Conservation (phyloP, 2,888 invertebrate genomes). For the Rhingia rostrata region DNA sequence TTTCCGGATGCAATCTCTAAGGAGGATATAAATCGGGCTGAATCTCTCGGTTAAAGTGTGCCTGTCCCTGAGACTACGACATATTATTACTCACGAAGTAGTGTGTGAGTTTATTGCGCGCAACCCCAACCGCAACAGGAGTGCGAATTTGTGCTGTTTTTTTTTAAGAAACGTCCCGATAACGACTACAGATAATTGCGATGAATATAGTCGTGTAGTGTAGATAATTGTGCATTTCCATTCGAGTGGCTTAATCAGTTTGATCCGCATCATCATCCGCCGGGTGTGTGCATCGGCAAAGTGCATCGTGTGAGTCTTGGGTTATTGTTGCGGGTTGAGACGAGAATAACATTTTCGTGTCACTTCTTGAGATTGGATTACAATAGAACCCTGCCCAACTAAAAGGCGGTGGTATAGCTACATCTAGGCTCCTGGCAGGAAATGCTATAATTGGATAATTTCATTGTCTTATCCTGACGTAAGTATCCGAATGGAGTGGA, state of each 20-base stretch:
- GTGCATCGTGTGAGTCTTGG: conserved; percentile 39
- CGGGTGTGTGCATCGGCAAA: conserved; percentile 29
- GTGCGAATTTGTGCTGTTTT: conserved; percentile 1
- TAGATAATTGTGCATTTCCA: conserved; percentile 62
- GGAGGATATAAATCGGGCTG: conserved; percentile 51
- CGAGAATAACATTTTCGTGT: conserved; percentile 7
- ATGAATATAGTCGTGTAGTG: conserved; percentile 45
- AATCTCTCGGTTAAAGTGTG: conserved; percentile 9
- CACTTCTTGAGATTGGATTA: conserved; percentile 55
- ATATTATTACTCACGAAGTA: no score
- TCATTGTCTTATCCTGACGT: conserved; percentile 66
- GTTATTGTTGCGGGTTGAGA: conserved; percentile 20
- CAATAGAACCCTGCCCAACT: conserved; percentile 9
- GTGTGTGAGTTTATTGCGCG: no score
- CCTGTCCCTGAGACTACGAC: no score
- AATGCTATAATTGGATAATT: conserved; percentile 66
- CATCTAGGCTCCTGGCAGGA: conserved; percentile 47
- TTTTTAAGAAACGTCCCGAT: no score
- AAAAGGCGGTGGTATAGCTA: conserved; percentile 7
- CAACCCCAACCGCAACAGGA: background rate
- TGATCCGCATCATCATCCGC: background rate
- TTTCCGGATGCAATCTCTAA: conserved; percentile 46
- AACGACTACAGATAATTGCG: conserved; percentile 58
- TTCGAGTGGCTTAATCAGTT: conserved; percentile 54
- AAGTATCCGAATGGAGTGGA: conserved; percentile 50